Conservation (phyloP, 2,888 invertebrate genomes). For the Lomographa bimaculata region DNA sequence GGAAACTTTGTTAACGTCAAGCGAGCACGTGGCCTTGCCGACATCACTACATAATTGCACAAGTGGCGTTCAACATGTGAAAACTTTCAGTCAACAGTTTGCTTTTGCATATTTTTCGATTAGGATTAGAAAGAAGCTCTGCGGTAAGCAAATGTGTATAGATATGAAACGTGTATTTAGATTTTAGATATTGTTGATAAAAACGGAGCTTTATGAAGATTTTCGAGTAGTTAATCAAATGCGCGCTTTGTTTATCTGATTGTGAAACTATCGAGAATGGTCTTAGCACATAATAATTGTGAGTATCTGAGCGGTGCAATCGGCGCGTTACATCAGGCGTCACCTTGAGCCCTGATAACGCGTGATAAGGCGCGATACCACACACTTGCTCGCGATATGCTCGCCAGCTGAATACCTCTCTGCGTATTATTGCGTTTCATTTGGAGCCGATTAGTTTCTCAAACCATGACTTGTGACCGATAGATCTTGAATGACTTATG, state of each 20-base stretch:
- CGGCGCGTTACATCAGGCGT: conserved; percentile 64
- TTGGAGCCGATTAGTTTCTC: conserved; percentile 14
- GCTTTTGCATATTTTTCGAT: conserved; percentile 20
- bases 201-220: background rate
- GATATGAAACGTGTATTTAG: too few species aligned
- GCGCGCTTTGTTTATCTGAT: conserved; percentile 9
- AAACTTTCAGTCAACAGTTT: conserved; percentile 33
- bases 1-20: conserved; percentile 83
- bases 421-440: conserved; percentile 26
- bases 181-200: background rate
- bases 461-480: conserved; percentile 20
- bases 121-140: conserved; percentile 4
- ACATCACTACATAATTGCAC: conserved; percentile 67
- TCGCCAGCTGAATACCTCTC: conserved; percentile 22
- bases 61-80: conserved; percentile 49
- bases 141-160: too few species aligned
- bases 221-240: background rate
- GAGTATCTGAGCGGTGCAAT: conserved; percentile 62
- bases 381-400: conserved; percentile 34
- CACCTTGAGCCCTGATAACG: conserved; percentile 78
- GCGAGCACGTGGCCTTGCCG: conserved; percentile 80
- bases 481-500: conserved; percentile 6
- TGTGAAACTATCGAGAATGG: conserved; percentile 40
- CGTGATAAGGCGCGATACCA: conserved; percentile 58
- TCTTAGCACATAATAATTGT: conserved; percentile 47